These are phyloP conservation scores for Talpa occidentalis DNA, from an alignment of 2,113 vertebrate species.

Conservation along the genomic window DNA sequence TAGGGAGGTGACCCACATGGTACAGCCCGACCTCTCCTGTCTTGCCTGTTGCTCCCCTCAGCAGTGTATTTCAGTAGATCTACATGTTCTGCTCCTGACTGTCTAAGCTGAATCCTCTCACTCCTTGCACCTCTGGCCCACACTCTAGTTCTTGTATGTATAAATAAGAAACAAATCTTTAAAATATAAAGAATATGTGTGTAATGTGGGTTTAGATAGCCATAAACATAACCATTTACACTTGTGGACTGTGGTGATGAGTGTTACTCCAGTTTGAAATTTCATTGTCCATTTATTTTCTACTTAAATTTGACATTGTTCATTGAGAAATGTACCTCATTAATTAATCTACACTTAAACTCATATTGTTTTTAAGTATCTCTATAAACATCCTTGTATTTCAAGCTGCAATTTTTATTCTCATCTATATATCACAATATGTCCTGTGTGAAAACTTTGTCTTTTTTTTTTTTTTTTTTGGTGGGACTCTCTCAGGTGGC, in stretches of 20 bases:
- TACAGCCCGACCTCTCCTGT: no score
- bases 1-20: no score
- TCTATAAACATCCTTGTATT: neutral
- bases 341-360: neutral
- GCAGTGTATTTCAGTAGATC: no score
- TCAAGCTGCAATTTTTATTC: slow-evolving; percentile 11
- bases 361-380: slow-evolving; percentile 5
- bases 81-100: no score
- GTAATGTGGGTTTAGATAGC: neutral
- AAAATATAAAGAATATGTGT: neutral
- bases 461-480: no score
- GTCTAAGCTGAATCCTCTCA: no score
- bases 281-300: neutral
- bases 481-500: no score
- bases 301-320: neutral
- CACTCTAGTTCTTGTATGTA: no score
- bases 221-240: neutral
- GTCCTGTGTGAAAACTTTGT: neutral
- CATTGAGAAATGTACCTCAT: neutral
- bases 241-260: neutral
- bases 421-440: neutral
- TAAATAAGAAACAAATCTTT: no score
- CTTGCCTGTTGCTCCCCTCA: no score
- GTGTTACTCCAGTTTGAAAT: neutral
- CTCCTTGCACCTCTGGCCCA: no score